These are phyloP conservation scores for Drosophila meridionalis DNA, from an alignment of 2,888 invertebrate genomes.

Conservation along the genomic window DNA sequence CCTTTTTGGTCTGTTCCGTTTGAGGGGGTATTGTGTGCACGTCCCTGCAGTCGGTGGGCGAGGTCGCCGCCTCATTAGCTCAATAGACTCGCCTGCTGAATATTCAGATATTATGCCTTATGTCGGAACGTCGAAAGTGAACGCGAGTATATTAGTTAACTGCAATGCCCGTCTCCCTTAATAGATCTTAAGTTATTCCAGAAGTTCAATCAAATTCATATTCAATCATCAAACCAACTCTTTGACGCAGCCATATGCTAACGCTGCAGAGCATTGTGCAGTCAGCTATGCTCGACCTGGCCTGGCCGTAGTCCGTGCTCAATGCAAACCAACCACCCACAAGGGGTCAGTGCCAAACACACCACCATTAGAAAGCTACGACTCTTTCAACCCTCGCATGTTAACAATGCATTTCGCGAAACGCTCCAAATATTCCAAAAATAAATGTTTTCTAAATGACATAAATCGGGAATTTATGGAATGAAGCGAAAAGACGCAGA, in stretches of 20 bases:
- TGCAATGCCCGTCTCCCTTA: not conserved
- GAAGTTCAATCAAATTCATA: not conserved
- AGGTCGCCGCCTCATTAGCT: constrained; percentile 72
- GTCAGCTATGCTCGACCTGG: not conserved
- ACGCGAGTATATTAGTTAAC: not conserved
- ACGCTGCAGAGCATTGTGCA: not conserved
- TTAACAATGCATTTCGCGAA: constrained; percentile 41
- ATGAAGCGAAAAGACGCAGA: constrained; percentile 1
- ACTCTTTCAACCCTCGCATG: constrained; percentile 55
- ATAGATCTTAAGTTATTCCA: too few species aligned
- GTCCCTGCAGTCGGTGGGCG: constrained; percentile 36
- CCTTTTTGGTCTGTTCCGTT: constrained; percentile 23
- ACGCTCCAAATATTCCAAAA: constrained; percentile 18
- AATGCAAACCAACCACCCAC: constrained; percentile 52
- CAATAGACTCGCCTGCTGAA: constrained; percentile 19
- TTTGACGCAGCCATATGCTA: not conserved
- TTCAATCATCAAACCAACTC: not conserved
- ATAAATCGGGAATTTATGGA: constrained; percentile 11
- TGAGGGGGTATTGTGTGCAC: constrained; percentile 32
- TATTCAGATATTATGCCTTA: constrained; percentile 46
- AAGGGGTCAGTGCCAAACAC: constrained; percentile 50
- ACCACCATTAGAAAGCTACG: constrained; percentile 37
- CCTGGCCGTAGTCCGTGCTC: not conserved
- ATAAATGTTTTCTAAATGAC: constrained; percentile 18
- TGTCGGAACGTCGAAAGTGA: constrained; percentile 15